These are phyloP conservation scores for Myotis daubentonii DNA, from an alignment of 2,797 vertebrate species.

Conservation along the genomic window DNA sequence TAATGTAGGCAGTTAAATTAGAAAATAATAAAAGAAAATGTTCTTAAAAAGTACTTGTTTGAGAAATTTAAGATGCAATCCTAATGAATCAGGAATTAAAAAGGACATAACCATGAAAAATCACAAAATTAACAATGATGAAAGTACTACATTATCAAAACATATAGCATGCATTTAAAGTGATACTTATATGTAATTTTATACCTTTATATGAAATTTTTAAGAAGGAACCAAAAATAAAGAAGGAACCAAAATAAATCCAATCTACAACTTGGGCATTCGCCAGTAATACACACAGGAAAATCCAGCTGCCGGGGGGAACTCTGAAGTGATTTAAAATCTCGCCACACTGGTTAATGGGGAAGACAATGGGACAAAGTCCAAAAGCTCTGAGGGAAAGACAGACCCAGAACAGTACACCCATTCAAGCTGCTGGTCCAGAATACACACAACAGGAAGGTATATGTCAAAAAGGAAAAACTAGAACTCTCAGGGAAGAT, in stretches of 20 bases:
- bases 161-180: not conserved
- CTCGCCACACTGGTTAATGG: not conserved
- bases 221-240: not conserved
- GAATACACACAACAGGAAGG: not conserved
- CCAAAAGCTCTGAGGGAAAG: not conserved
- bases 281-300: not conserved
- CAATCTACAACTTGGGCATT: not conserved
- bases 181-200: not conserved
- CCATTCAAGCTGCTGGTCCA: not conserved
- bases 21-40: constrained; percentile 17
- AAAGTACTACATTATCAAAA: not conserved
- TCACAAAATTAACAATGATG: constrained; percentile 4
- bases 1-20: not conserved
- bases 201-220: not conserved
- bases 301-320: not conserved
- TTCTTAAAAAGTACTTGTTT: constrained; percentile 4
- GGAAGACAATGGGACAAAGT: not conserved
- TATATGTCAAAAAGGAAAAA: not conserved
- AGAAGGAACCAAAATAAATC: constrained; percentile 9
- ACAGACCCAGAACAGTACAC: not conserved
- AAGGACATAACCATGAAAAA: not conserved
- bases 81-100: not conserved
- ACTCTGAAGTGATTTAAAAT: not conserved
- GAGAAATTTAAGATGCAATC: not conserved
- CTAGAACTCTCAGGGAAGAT: not conserved